Conservation (phyloP, 2,113 vertebrate species). For the Pedionomus torquatus region DNA sequence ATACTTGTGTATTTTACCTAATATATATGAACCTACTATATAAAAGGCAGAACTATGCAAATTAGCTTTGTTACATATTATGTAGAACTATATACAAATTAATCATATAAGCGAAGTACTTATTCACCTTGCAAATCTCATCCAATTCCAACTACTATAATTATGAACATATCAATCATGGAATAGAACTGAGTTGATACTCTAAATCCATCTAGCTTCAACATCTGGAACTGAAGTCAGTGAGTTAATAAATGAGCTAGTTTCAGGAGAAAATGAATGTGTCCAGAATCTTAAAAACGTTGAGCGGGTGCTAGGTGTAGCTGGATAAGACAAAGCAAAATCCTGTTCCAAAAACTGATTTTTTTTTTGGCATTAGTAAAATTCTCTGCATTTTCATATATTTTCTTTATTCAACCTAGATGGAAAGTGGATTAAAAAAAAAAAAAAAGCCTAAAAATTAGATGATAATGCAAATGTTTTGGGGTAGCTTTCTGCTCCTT, state of each 20-base stretch:
- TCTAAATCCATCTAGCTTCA: conserved; percentile 3
- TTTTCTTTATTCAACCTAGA: background rate
- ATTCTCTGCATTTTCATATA: background rate
- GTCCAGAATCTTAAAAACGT: background rate
- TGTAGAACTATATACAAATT: background rate
- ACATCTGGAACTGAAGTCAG: background rate
- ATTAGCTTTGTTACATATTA: background rate
- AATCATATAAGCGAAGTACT: background rate
- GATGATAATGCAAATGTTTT: background rate
- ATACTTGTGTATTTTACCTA: background rate
- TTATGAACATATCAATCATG: background rate
- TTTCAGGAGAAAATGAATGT: background rate
- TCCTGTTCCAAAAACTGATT: background rate
- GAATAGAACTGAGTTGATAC: background rate
- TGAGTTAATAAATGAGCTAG: background rate
- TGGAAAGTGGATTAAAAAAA: background rate
- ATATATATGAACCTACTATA: background rate
- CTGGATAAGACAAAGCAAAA: background rate
- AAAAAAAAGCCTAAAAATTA: background rate
- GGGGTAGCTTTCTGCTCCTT: background rate
- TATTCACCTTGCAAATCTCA: background rate
- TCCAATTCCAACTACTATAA: background rate
- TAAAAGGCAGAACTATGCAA: background rate
- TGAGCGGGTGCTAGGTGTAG: background rate
- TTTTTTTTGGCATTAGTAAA: background rate